Evolutionary conservation across 2,113 vertebrate genomes (phyloP).

Genomic region (Diadophis punctatus): DNA sequence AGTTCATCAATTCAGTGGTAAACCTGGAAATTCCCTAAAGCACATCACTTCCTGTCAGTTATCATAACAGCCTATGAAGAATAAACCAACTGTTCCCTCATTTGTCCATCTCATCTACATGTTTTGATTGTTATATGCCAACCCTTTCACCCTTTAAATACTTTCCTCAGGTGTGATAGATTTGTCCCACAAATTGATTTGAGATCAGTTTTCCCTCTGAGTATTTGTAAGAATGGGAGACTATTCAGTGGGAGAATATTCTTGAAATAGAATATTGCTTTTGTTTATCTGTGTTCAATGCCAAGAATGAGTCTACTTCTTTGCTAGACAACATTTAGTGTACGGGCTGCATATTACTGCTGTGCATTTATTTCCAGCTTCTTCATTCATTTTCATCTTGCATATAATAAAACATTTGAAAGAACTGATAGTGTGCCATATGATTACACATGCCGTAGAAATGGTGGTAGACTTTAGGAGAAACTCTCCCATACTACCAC

Average conservation of each 20-base stretch:
- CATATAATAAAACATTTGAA: not conserved
- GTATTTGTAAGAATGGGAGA: not conserved
- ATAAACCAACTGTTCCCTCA: not conserved
- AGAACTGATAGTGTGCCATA: not conserved
- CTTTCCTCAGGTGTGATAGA: not conserved
- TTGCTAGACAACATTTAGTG: not conserved
- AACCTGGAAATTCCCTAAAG: not conserved
- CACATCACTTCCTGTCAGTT: constrained; percentile 17
- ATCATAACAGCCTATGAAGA: not conserved
- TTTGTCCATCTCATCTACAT: not conserved
- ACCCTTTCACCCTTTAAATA: not conserved
- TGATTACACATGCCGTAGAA: too few relatives aligned
- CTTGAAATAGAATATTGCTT: not conserved
- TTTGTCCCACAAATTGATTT: not conserved
- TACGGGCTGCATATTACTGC: not conserved
- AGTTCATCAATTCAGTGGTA: constrained; percentile 22
- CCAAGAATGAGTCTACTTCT: not conserved
- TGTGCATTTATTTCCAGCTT: not conserved
- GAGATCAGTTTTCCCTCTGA: not conserved
- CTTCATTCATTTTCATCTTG: not conserved
- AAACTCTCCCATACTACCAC: too few relatives aligned
- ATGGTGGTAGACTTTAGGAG: too few relatives aligned
- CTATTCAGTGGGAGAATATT: too few relatives aligned
- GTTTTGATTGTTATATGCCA: not conserved
- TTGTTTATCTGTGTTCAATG: not conserved